phyloP scores from a whole-genome alignment of 2,797 vertebrate genomes.

The Schizopygopsis pylzovi region DNA sequence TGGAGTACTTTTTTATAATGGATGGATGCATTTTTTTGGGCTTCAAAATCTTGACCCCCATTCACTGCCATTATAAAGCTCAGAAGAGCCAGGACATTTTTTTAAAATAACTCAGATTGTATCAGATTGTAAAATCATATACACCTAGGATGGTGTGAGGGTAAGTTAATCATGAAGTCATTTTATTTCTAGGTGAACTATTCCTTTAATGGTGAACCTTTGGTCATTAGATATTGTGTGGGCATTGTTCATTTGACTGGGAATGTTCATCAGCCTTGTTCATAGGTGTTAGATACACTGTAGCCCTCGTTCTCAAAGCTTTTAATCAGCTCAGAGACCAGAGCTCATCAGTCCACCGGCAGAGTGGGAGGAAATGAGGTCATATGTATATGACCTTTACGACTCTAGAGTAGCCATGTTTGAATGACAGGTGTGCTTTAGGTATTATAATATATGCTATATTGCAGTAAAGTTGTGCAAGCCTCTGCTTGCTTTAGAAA shows the following conservation, averaged over 20 bases:
- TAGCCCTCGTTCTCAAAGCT: slow-evolving; percentile 40
- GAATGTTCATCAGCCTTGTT: background rate
- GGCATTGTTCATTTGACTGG: background rate
- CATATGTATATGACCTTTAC: slow-evolving; percentile 44
- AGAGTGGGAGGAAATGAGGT: slow-evolving; percentile 42
- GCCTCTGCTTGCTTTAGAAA: background rate
- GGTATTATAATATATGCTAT: background rate
- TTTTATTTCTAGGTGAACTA: background rate
- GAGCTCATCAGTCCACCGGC: slow-evolving; percentile 43
- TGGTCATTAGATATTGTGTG: background rate
- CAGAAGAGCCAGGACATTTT: too few species aligned
- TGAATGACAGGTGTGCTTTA: slow-evolving; percentile 12
- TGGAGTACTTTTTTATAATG: too few species aligned
- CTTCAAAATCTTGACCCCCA: too few species aligned
- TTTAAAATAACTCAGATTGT: background rate
- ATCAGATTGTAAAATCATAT: background rate
- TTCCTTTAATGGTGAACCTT: background rate
- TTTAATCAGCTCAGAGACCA: slow-evolving; percentile 55
- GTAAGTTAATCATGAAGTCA: background rate
- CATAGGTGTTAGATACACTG: slow-evolving; percentile 46
- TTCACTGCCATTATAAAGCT: too few species aligned
- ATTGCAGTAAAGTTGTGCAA: background rate
- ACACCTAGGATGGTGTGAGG: background rate
- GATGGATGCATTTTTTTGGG: too few species aligned
- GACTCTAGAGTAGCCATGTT: slow-evolving; percentile 1